Percentiles rank a stretch among this genome's conserved stretches.
Conservation (phyloP, 2,797 vertebrate genomes). For the Eurystomus glaucurus region DNA sequence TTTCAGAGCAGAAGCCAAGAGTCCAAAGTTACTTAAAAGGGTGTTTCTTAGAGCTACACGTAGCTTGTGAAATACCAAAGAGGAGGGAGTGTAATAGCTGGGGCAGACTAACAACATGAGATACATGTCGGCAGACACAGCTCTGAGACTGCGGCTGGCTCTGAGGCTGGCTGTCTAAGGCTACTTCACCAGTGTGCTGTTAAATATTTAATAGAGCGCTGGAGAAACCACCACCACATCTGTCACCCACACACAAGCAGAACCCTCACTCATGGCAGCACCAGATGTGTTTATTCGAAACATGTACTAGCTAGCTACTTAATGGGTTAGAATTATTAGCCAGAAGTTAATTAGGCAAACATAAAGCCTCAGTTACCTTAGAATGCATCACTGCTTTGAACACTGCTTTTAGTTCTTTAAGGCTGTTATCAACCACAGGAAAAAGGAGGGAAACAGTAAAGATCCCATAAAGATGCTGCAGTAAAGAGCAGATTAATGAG, state of each 20-base stretch:
- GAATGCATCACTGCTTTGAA: slow-evolving; percentile 40
- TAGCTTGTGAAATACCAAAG: not conserved
- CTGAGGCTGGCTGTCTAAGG: slow-evolving; percentile 51
- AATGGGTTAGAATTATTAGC: slow-evolving; percentile 90
- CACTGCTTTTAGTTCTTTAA: slow-evolving; percentile 41
- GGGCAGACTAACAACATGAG: slow-evolving; percentile 58
- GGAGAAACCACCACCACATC: slow-evolving; percentile 91
- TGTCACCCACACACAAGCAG: slow-evolving; percentile 88
- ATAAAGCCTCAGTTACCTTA: slow-evolving; percentile 82
- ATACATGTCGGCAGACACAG: not conserved
- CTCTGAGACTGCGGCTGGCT: slow-evolving; percentile 81
- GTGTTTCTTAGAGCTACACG: not conserved
- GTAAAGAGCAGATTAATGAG: not conserved
- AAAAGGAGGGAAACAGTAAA: not conserved
- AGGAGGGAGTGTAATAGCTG: not conserved
- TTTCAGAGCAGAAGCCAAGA: slow-evolving; percentile 44
- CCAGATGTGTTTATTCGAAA: slow-evolving; percentile 94
- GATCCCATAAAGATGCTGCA: not conserved
- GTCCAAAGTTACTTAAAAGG: not conserved
- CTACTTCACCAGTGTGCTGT: slow-evolving; percentile 80
- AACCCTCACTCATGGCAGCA: slow-evolving; percentile 76
- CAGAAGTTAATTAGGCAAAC: slow-evolving; percentile 93
- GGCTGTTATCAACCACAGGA: not conserved
- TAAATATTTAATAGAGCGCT: slow-evolving; percentile 90
- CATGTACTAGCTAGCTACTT: slow-evolving; percentile 91